phyloP scores from a whole-genome alignment of 1,140 invertebrate genomes.

The Rhyzopertha dominica region DNA sequence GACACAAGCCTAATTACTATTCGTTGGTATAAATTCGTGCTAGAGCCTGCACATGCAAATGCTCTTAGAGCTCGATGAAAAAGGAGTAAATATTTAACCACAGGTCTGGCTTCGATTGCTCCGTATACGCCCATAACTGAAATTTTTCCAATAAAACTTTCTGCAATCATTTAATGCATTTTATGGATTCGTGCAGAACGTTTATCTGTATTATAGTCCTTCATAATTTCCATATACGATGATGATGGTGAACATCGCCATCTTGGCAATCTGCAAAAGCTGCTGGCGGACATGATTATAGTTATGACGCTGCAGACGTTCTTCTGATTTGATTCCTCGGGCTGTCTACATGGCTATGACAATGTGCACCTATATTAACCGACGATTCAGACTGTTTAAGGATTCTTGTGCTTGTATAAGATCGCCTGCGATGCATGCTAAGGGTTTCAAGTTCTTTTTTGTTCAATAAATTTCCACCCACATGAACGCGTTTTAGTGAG shows the following conservation, averaged over 20 bases:
- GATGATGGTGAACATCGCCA: constrained; percentile 21
- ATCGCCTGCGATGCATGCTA: too few species aligned
- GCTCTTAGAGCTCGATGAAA: too few species aligned
- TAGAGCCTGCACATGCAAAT: too few species aligned
- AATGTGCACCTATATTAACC: constrained; percentile 14
- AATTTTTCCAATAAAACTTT: constrained; percentile 20
- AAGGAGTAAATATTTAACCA: too few species aligned
- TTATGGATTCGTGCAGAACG: constrained; percentile 24
- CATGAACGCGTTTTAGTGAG: too few species aligned
- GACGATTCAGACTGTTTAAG: constrained; percentile 17
- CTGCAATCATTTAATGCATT: constrained; percentile 22
- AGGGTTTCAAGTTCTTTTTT: too few species aligned
- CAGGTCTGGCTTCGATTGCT: too few species aligned
- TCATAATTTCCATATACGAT: constrained; percentile 24
- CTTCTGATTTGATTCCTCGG: constrained; percentile 21
- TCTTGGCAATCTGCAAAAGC: constrained; percentile 18
- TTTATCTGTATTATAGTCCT: constrained; percentile 27
- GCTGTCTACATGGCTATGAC: constrained; percentile 16
- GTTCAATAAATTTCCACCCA: too few species aligned
- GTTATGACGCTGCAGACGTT: constrained; percentile 24
- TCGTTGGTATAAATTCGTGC: too few species aligned
- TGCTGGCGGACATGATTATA: constrained; percentile 24
- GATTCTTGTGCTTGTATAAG: too few species aligned
- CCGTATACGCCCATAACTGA: constrained; percentile 19
- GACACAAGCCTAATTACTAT: too few species aligned